These are phyloP conservation scores for Synanceia verrucosa DNA, from an alignment of 2,797 vertebrate species.

Conservation along the genomic window DNA sequence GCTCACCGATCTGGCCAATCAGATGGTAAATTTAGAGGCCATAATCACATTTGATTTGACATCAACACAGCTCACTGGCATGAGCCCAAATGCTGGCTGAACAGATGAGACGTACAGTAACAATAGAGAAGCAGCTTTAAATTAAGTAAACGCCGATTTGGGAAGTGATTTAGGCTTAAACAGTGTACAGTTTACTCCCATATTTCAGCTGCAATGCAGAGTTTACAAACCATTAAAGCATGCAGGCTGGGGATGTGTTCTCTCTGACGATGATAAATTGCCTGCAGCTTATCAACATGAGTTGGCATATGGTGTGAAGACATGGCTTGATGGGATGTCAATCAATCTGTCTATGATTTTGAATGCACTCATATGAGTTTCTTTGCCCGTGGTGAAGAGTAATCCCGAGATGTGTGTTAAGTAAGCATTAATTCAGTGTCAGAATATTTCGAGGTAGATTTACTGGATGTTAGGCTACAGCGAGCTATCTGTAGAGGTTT, in stretches of 20 bases:
- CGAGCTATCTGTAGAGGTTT: slow-evolving; percentile 14
- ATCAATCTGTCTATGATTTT: slow-evolving; percentile 74
- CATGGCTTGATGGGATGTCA: slow-evolving; percentile 77
- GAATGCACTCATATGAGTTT: slow-evolving; percentile 50
- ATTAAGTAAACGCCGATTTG: slow-evolving; percentile 23
- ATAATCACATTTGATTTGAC: slow-evolving; percentile 71
- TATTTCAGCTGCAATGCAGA: slow-evolving; percentile 47
- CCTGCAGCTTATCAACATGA: slow-evolving; percentile 76
- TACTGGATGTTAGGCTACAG: background rate
- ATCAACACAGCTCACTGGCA: slow-evolving; percentile 56
- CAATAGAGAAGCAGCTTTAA: slow-evolving; percentile 19
- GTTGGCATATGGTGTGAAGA: slow-evolving; percentile 73
- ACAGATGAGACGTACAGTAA: slow-evolving; percentile 28
- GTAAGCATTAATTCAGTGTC: slow-evolving; percentile 56
- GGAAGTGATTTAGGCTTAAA: background rate
- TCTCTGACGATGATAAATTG: slow-evolving; percentile 79
- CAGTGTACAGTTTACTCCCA: slow-evolving; percentile 9
- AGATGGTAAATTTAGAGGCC: slow-evolving; percentile 57
- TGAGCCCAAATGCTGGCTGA: slow-evolving; percentile 8
- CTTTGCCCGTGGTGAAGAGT: slow-evolving; percentile 29
- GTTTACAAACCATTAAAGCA: slow-evolving; percentile 51
- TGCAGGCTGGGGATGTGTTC: slow-evolving; percentile 54
- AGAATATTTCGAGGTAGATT: slow-evolving; percentile 44
- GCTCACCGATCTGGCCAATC: slow-evolving; percentile 63
- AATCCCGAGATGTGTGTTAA: slow-evolving; percentile 59